Conservation (phyloP, 2,888 invertebrate genomes). For the Noctua janthina region DNA sequence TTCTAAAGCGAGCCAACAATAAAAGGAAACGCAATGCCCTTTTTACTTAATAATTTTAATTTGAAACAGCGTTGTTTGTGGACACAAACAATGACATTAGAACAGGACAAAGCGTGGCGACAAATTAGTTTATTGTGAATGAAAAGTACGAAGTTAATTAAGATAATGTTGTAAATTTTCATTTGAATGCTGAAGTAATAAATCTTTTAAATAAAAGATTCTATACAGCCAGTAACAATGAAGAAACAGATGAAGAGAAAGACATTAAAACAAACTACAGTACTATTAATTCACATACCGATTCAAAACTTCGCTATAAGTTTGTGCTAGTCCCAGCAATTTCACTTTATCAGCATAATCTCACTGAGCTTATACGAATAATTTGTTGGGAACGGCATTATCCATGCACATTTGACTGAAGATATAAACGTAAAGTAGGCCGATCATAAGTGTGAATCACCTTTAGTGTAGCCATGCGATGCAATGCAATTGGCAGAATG, state of each 20-base stretch:
- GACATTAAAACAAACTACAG: background rate
- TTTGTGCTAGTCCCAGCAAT: slow-evolving; percentile 26
- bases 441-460: slow-evolving; percentile 69
- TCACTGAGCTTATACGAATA: slow-evolving; percentile 56
- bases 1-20: slow-evolving; percentile 15
- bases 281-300: slow-evolving; percentile 4
- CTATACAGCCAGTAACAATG: background rate
- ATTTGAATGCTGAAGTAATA: background rate
- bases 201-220: background rate
- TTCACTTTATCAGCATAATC: slow-evolving; percentile 48
- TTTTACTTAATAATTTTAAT: slow-evolving; percentile 33
- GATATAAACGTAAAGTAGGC: slow-evolving; percentile 70
- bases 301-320: slow-evolving; percentile 23
- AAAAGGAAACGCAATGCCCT: slow-evolving; percentile 13
- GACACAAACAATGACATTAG: slow-evolving; percentile 37
- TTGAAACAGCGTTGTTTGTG: slow-evolving; percentile 34
- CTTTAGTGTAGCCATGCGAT: slow-evolving; percentile 54
- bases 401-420: slow-evolving; percentile 64
- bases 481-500: slow-evolving; percentile 43
- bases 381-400: slow-evolving; percentile 62
- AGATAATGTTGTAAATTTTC: background rate
- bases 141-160: slow-evolving; percentile 6
- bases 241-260: background rate
- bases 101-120: slow-evolving; percentile 32
- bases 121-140: slow-evolving; percentile 39